phyloP scores from a whole-genome alignment of 1,140 invertebrate species.

The Calosoma granatense region DNA sequence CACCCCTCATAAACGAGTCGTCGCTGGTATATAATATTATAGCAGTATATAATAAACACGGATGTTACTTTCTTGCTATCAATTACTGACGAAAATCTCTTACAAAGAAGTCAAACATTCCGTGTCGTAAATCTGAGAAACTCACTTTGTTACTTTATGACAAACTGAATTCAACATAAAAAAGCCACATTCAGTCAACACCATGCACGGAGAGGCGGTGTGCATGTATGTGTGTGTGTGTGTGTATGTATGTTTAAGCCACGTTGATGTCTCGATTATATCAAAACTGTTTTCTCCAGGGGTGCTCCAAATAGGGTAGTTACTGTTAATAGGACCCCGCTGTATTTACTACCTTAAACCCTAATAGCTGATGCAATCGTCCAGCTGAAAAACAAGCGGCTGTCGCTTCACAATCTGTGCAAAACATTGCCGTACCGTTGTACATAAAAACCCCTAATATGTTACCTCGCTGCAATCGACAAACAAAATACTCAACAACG shows the following conservation, averaged over 20 bases:
- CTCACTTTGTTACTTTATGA: not conserved
- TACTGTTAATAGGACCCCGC: constrained; percentile 6
- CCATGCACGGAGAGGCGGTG: no score
- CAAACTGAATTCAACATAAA: no score
- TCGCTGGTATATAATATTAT: no score
- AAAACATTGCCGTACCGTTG: not conserved
- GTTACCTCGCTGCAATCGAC: constrained; percentile 6
- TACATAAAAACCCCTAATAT: constrained; percentile 7
- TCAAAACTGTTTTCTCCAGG: not conserved
- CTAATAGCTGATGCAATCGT: not conserved
- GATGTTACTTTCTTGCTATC: no score
- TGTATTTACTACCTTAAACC: constrained; percentile 8
- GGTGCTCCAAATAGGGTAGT: constrained; percentile 7
- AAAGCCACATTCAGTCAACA: no score
- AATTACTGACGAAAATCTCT: not conserved
- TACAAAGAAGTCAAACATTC: not conserved
- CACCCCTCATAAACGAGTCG: no score
- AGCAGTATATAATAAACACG: no score
- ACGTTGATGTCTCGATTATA: no score
- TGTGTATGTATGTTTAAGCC: no score
- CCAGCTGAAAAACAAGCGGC: not conserved
- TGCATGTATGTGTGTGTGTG: no score
- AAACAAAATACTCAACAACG: constrained; percentile 1
- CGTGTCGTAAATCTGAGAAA: not conserved
- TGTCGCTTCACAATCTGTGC: not conserved